Evolutionary conservation across 2,113 vertebrate genomes (phyloP), one percentile per base, ranked within the genome.

Genomic region (Ariopsis seemanni): DNA sequence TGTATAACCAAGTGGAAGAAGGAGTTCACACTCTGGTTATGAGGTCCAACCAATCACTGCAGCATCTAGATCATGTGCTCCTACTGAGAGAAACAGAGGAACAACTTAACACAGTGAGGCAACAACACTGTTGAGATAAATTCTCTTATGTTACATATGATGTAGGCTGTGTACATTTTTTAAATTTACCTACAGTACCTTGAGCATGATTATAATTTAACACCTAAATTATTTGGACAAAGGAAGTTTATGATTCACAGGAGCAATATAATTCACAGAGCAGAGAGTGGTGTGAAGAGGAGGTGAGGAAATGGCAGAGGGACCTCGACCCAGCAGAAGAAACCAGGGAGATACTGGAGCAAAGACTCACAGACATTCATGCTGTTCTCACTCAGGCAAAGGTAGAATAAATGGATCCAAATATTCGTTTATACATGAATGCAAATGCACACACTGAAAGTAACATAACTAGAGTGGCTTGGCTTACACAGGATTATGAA

Each of bases 1-100:
- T 97, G 55, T 99, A 99, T 65, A 95, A 95, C 85, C 96, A 94
- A 42, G 93, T 99, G 91, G 98, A 99, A 17, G 97, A 97, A 89
- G 95, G 95, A 63, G 96, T 99, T 2, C 98, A 99, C 18, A 89
- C 90, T 20, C 92, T 99, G 75, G 98, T 98, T 92, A 97, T 96
- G 53, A 94, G 92, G 0, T 99, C 98, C 84, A 99, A 99, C 81
- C 90, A 96, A 87, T 95, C 96, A 30, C 94, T 98, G 89, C 95
- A 96, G 89, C 95, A 88, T 52, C 94, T 99, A 65, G 95, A 97
- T 83, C 92, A 96, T 89, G 95, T 98, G 5, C 90, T 90, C 60
- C 95, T 92, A 72, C 93, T 97, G 91, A 93, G 90, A 78, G 93
- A 93, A 87, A 93, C 96, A 6, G 95, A 98, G 88, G 92, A 92